Percentiles rank a stretch among this genome's conserved stretches.
phyloP scores from a whole-genome alignment of 1,140 invertebrate genomes.

The Pinna nobilis region DNA sequence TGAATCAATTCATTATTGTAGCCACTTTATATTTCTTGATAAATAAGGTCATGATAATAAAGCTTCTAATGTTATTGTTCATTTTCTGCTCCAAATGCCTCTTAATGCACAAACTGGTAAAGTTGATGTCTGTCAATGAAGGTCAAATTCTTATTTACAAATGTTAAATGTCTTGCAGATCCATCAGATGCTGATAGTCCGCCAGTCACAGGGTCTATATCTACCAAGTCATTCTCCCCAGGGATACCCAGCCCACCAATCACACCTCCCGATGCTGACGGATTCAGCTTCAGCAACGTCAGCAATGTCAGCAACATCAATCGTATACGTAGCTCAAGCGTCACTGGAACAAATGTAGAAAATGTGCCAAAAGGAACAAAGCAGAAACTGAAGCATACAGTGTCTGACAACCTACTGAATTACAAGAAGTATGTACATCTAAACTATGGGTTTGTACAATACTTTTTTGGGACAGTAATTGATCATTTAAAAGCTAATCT shows the following conservation, averaged over 20 bases:
- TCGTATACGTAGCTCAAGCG: constrained; percentile 62
- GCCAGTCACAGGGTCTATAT: constrained; percentile 27
- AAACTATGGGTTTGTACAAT: not conserved
- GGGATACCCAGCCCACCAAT: constrained; percentile 59
- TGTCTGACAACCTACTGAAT: constrained; percentile 57
- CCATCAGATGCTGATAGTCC: constrained; percentile 61
- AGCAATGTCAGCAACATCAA: constrained; percentile 62
- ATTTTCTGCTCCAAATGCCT: too few relatives aligned
- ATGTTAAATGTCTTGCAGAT: constrained; percentile 48
- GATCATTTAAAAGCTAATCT: too few relatives aligned
- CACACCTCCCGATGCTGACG: constrained; percentile 49
- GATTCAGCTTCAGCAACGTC: constrained; percentile 64
- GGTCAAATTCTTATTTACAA: not conserved
- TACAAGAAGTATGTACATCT: constrained; percentile 30
- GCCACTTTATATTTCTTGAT: too few relatives aligned
- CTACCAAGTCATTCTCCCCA: constrained; percentile 46
- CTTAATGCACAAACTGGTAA: not conserved
- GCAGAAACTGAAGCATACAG: constrained; percentile 63
- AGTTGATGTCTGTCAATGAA: not conserved
- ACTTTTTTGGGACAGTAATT: not conserved
- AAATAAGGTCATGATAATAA: too few relatives aligned
- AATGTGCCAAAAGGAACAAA: constrained; percentile 43
- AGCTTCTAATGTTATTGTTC: too few relatives aligned
- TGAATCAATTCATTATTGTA: too few relatives aligned
- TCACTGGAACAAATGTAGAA: constrained; percentile 48